A percentile compares a stretch with the other conserved stretches of the same genome.
phyloP scores from a whole-genome alignment of 2,113 vertebrate genomes.

The Eclectus roratus region DNA sequence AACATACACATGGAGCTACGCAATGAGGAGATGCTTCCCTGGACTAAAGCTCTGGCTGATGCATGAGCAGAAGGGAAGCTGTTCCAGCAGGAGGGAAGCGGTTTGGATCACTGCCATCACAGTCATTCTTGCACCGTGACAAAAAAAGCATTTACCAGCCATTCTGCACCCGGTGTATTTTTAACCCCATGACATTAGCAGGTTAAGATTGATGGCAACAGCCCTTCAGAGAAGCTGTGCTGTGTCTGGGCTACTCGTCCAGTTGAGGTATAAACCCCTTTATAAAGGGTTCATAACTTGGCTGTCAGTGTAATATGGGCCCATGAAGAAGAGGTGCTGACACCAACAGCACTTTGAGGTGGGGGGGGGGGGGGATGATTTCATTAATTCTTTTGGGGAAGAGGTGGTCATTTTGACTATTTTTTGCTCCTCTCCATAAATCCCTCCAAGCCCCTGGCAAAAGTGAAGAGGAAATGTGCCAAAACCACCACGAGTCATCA shows the following conservation, averaged over 20 bases:
- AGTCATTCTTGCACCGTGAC: neutral
- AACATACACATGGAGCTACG: fast-evolving
- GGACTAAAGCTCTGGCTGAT: neutral
- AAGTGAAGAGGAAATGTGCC: neutral
- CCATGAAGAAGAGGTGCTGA: neutral
- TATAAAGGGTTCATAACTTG: neutral
- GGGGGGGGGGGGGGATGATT: neutral
- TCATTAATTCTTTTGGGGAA: neutral
- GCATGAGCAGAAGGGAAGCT: neutral
- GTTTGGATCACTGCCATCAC: neutral
- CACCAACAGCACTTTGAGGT: neutral
- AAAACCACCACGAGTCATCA: neutral
- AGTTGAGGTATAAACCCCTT: neutral
- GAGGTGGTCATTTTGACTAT: neutral
- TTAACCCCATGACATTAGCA: constrained; percentile 28
- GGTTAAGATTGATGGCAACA: constrained; percentile 42
- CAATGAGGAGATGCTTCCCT: neutral
- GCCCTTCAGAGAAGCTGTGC: neutral
- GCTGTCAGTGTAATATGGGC: fast-evolving
- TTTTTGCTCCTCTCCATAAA: neutral
- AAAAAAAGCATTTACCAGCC: neutral
- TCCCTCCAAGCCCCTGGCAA: neutral
- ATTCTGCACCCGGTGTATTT: constrained; percentile 12
- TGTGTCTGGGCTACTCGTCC: neutral
- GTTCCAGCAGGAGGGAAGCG: neutral